Base-by-base conservation (phyloP, 1,140 invertebrate species). In the Polyergus mexicanus region DNA sequence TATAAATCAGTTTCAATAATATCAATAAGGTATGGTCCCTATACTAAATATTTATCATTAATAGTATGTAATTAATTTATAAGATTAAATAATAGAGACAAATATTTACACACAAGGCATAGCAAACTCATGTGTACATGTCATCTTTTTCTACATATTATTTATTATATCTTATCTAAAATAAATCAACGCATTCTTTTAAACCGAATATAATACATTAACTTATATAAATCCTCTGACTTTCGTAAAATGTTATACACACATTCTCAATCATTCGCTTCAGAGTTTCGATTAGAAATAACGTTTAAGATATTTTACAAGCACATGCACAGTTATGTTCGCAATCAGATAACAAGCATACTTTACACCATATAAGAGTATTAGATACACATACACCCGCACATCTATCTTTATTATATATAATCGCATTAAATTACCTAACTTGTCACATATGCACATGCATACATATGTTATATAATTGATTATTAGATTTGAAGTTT, bases 161-260 rank as follows among this genome's bases (percentile, higher is more conserved):
- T 88, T 91, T 89, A 91, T 88, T 91, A 87, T 75, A 90, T 90
- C 56, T 81, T 74, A 71, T 87, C 88, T 87, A 88, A 91, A 91
- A 91, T 90, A 90, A 89, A 91, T 86, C 84, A 91, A 90, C 84
- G 85, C 89, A 32, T 32, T 32, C 32, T 87, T 25, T 90, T 91
- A 88, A 88, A 90, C 71, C 85, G 86, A 88, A 86, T 89, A 89
- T 89, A 90, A 85, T 91, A 92, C 80, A 91, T 88, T 76, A 91
- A 74, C 65, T 92, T 91, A 90, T 60, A 90, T 66, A n/a, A 60
- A 83, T 62, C 51, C 25, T 65, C 22, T 66, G 32, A 65, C 54
- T 38, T 38, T 77, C 54, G 60, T 85, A 35, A 74, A 77, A 41
- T 72, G 35, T 63, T 81, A 58, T 19, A 60, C 51, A 54, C 47